phyloP scores from a whole-genome alignment of 2,797 vertebrate genomes.

The Danio albolineatus region DNA sequence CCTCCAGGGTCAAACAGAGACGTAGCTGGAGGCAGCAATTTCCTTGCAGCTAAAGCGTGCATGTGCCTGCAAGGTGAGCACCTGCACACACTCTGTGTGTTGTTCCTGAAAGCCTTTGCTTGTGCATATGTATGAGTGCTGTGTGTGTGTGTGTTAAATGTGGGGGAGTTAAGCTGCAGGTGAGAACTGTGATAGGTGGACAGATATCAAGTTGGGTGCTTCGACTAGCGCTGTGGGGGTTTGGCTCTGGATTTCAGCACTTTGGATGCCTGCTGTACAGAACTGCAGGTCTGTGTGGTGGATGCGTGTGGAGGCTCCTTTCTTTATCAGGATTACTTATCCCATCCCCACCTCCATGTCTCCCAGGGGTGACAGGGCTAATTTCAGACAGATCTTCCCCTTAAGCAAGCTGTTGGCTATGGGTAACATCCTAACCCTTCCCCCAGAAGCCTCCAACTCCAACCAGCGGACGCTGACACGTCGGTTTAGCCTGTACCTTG shows the following conservation, averaged over 20 bases:
- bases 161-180: constrained; percentile 18
- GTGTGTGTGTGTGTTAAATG: constrained; percentile 22
- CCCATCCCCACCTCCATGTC: constrained; percentile 58
- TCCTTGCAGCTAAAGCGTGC: constrained; percentile 45
- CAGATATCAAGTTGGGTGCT: constrained; percentile 22
- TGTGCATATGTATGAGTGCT: constrained; percentile 17
- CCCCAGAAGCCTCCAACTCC: constrained; percentile 61
- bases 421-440: constrained; percentile 49
- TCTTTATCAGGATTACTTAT: constrained; percentile 62
- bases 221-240: constrained; percentile 10
- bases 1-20: constrained; percentile 63
- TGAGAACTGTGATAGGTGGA: constrained; percentile 25
- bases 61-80: constrained; percentile 35
- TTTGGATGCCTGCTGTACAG: neutral
- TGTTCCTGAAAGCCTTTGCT: constrained; percentile 3
- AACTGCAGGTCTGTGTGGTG: constrained; percentile 41
- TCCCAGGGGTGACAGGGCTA: constrained; percentile 78
- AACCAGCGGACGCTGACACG: constrained; percentile 70
- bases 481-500: constrained; percentile 69
- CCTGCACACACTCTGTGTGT: constrained; percentile 31
- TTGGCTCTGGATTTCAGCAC: constrained; percentile 44
- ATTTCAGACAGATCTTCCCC: constrained; percentile 82
- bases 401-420: constrained; percentile 73
- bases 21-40: constrained; percentile 62
- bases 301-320: constrained; percentile 38